Evolutionary conservation across 2,113 vertebrate species (phyloP), one percentile per base, ranked within the genome.

Genomic region (Dendropsophus ebraccatus): DNA sequence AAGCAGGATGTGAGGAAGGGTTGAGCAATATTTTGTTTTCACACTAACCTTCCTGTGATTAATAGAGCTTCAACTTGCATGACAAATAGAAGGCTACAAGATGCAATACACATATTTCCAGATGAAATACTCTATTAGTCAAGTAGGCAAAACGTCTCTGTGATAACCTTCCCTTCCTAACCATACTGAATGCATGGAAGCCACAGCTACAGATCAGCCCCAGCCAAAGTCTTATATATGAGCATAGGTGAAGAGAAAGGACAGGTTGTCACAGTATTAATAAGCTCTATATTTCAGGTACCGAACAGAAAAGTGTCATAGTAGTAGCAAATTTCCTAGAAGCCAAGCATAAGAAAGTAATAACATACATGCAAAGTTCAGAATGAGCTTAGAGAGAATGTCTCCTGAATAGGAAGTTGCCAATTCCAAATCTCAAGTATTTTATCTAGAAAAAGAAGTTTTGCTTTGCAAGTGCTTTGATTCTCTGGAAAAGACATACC

Each of bases 21-120:
- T 70, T 70, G 67, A 41, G 67, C 32, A 70, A 70, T 35, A 37
- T 70, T 41, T 12, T 41, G 19, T 35, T 70, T 70, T 70, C 67
- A 37, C 67, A 21, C 19, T 13, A 70, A 70, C 67, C 67, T 41
- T 70, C 67, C 67, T 37, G 32, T 70, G 67, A 70, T 41, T 41
- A 35, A 70, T 70, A 19, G 67, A 70, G 67, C 21, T 19, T 41
- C 19, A 19, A 2, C 2, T 52, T 52, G 14, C 16, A 58, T 58
- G 56, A 58, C 23, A 35, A 41, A 35, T 70, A 35, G 32, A 37
- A 70, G 19, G 17, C 35, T 70, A 37, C 67, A 35, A 37, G 32
- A 21, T 70, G 30, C 67, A 35, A 37, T 70, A 11, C 10, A 70
- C 19, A 23, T 70, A 23, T 41, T 70, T 70, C 21, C 35, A 12